These are phyloP conservation scores for Avahi laniger DNA, from an alignment of 2,797 vertebrate species.

Conservation along the genomic window DNA sequence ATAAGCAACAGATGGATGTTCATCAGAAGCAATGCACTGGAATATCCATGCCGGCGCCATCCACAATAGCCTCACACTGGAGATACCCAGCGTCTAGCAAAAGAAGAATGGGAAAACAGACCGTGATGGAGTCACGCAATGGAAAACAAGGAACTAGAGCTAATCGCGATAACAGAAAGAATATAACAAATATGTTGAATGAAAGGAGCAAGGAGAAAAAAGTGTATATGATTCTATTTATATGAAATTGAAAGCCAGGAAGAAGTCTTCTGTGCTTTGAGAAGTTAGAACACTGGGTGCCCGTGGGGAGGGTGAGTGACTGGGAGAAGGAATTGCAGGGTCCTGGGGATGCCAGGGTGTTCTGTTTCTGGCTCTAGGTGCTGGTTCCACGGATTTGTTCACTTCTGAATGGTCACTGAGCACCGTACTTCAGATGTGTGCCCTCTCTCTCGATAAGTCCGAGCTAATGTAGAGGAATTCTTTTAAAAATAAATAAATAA, in stretches of 20 bases:
- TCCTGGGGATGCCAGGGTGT: neutral
- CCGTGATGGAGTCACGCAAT: fast-evolving
- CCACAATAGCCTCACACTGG: neutral
- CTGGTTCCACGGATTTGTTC: neutral
- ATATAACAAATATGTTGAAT: neutral
- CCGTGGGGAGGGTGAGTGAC: neutral
- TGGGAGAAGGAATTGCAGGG: neutral
- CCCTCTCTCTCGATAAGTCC: neutral
- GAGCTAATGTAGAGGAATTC: neutral
- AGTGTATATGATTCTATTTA: neutral
- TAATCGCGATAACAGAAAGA: too few species aligned
- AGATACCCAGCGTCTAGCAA: neutral
- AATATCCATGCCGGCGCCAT: fast-evolving
- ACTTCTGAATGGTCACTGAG: neutral
- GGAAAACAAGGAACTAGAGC: neutral
- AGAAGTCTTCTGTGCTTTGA: neutral
- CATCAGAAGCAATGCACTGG: neutral
- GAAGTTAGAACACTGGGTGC: neutral
- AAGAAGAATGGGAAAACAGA: neutral
- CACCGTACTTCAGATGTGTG: neutral
- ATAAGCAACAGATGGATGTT: neutral
- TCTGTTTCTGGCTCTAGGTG: neutral
- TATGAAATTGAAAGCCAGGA: neutral
- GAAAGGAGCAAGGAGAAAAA: neutral
- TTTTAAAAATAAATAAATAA: neutral